Percentiles rank a stretch among this genome's conserved stretches.
Evolutionary conservation across 92 coral and sea anemone genomes (phyloP).

Genomic region (Epizoanthus fatuus): DNA sequence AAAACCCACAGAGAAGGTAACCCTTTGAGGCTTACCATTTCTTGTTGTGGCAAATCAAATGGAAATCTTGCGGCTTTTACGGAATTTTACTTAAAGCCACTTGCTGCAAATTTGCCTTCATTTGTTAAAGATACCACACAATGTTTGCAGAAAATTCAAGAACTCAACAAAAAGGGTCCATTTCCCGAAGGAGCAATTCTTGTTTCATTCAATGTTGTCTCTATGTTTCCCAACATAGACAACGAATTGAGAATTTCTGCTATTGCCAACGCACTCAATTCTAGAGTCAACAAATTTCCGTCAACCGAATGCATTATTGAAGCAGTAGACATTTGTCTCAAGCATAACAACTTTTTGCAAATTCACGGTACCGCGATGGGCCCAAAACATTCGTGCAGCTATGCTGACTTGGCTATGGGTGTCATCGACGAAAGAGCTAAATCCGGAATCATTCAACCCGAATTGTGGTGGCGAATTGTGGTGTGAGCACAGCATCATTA

Average conservation of each 20-base stretch:
- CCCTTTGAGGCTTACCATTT: no score
- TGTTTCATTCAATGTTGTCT: slow-evolving; percentile 8
- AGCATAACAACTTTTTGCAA: no score
- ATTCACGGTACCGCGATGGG: no score
- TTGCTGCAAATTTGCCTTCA: not conserved
- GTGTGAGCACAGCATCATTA: no score
- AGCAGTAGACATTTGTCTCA: not conserved
- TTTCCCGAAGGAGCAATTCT: not conserved
- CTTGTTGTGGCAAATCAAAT: not conserved
- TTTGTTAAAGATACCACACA: not conserved
- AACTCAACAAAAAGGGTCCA: not conserved
- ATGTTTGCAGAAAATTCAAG: not conserved
- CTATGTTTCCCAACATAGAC: not conserved
- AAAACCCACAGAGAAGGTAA: not conserved
- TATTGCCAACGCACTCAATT: not conserved
- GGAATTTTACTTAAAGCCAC: not conserved
- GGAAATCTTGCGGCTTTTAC: slow-evolving; percentile 12
- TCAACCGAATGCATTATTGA: not conserved
- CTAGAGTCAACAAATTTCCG: no score
- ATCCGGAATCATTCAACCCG: not conserved
- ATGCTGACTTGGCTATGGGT: no score
- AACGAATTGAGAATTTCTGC: not conserved
- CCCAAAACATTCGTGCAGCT: no score
- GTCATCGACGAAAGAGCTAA: not conserved
- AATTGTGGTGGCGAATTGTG: no score